Base-by-base conservation (phyloP, 1,140 invertebrate genomes). In the Plectrocnemia conspersa region DNA sequence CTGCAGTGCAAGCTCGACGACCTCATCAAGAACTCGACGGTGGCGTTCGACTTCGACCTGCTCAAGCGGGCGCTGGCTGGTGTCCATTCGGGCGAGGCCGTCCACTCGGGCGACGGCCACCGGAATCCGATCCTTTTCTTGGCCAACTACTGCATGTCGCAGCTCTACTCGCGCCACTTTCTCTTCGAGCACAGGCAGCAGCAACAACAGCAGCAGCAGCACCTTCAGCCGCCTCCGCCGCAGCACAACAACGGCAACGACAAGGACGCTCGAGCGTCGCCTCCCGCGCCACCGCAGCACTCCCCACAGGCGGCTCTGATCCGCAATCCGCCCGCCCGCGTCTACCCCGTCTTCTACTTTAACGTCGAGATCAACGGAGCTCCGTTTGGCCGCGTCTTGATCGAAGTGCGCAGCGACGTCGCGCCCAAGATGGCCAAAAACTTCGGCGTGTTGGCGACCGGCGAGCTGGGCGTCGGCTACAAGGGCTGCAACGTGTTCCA, bases 381-480 rank as follows among this genome's bases (percentile, higher is more conserved):
- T 15, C 77, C 79, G 0, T 77, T 82, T 50, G 89, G 89, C 1
- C 76, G 89, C 13, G 80, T 93, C 44, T 79, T 92, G 3, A 85
- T 92, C 58, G 88, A 95, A 75, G 83, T 93, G 6, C 81, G 88
- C 58, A 82, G 82, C 5, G 88, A 94, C 69, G 82, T 84, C 3
- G 90, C 90, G 2, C 93, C 93, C 2, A 90, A 86, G 65, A 96
- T 95, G 80, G 85, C 88, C 18, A 88, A 90, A 66, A 96, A 96
- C 70, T 96, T 95, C 70, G 79, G 82, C 54, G 77, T 84, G 1
- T 72, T 96, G 2, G 81, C 86, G 9, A 88, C 85, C 0, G 88
- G 89, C 1, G 88, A 91, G 62, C 77, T 82, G 16, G 88, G 88
- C 9, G 79, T 85, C 48, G 84, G 86, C 21, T 90, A 89, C 64